Conservation (phyloP, 1,140 invertebrate species). For the Zaprionus camerounensis region DNA sequence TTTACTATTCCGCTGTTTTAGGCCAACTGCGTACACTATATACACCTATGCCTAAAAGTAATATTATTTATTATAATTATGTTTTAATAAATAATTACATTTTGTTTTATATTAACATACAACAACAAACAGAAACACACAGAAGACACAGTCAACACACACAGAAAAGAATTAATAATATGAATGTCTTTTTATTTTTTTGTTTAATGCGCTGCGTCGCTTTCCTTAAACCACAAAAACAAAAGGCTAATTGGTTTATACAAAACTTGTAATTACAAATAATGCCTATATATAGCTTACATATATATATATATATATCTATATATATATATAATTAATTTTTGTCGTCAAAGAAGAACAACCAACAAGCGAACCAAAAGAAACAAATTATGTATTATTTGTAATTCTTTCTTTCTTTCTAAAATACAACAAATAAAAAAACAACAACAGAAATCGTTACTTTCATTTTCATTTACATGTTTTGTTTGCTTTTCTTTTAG, state of each 20-base stretch:
- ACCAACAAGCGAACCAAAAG: constrained; percentile 75
- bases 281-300: constrained; percentile 30
- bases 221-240: constrained; percentile 41
- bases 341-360: constrained; percentile 52
- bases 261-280: constrained; percentile 53
- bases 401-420: constrained; percentile 79
- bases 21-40: constrained; percentile 51
- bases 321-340: constrained; percentile 46
- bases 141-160: constrained; percentile 43
- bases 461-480: constrained; percentile 42
- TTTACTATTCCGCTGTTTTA: constrained; percentile 51
- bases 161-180: constrained; percentile 12
- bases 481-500: constrained; percentile 31
- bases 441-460: constrained; percentile 59
- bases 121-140: constrained; percentile 39
- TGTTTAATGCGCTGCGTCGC: constrained; percentile 50
- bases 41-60: constrained; percentile 58
- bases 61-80: constrained; percentile 66
- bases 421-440: constrained; percentile 78
- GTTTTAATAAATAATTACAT: constrained; percentile 73
- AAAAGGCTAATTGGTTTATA: constrained; percentile 53
- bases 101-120: constrained; percentile 71
- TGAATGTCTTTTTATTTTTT: constrained; percentile 50
- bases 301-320: constrained; percentile 50
- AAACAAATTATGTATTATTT: constrained; percentile 82